Base-by-base conservation (phyloP, 2,888 invertebrate genomes). In the Ophion slaviceki region DNA sequence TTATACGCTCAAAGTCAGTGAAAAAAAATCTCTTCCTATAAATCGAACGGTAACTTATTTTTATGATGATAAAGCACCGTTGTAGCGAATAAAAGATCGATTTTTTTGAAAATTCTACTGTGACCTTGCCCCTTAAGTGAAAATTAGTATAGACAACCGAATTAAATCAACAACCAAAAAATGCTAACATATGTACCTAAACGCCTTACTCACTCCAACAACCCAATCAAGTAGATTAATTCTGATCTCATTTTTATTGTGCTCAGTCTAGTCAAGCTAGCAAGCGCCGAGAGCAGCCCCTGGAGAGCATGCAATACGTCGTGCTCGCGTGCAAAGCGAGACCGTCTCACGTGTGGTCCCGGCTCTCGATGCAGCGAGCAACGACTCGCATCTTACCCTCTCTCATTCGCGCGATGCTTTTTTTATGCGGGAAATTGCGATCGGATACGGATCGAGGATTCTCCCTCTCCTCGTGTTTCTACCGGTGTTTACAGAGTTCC, bases 241-340 rank as follows among this genome's bases (percentile, higher is more conserved):
- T 24, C 8, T 28, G 17, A 3, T 11, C 5, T 47, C 14, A 45
- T 8, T 10, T 68, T 68, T 11, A 24, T 24, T 14, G 47, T 14
- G 2, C 17, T 68, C 24, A 53, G 71, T 80, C 53, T 53, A 24
- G 14, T 24, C 14, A 47, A 66, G 45, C 66, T 20, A 11, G 6
- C 32, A 24, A 40, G 57, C 32, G 53, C 47, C 20, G 2, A 28
- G 4, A 2, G 28, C 17, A 79, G 87, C 89, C 88, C 90, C 90
- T 90, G 84, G 47, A 40, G 84, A 67, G 71, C 87, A 89, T 88
- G 92, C 91, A 91, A 86, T 90, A 86, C 90, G 86, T 68, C 85
- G 79, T 79, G 77, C 92, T 64, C 64, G 79, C 86, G 74, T 88
- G 91, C 87, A 88, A 75, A 86, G 84, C 81, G 68, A 84, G 88